Evolutionary conservation across 2,888 invertebrate genomes (phyloP).

Genomic region (Laothoe populi): DNA sequence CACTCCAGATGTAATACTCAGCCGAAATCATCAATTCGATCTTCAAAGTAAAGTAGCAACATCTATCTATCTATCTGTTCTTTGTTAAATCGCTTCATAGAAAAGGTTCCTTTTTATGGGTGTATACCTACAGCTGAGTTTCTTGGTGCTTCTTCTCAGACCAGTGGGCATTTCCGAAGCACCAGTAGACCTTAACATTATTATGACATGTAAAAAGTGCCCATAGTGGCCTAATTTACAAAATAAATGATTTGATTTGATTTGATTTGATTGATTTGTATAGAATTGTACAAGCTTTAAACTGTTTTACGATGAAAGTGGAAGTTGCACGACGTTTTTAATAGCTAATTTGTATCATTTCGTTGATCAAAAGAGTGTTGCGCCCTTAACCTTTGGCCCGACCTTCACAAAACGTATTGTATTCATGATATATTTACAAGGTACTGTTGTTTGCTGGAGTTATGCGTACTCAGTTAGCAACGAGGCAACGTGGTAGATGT

Average conservation of each 20-base stretch:
- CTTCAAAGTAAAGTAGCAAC: too few relatives aligned
- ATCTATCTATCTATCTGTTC: neutral
- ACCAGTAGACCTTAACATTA: too few relatives aligned
- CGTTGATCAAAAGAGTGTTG: neutral
- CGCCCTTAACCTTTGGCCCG: neutral
- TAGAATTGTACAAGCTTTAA: neutral
- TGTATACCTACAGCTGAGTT: too few relatives aligned
- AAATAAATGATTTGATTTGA: too few relatives aligned
- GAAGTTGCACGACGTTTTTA: neutral
- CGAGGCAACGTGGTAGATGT: neutral
- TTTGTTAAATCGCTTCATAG: neutral
- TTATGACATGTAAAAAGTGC: too few relatives aligned
- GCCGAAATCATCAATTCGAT: too few relatives aligned
- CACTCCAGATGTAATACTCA: too few relatives aligned
- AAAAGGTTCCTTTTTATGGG: neutral
- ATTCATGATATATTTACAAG: constrained; percentile 18
- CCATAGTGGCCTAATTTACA: too few relatives aligned
- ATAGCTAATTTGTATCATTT: constrained; percentile 2
- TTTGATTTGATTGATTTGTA: too few relatives aligned
- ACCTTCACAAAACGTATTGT: neutral
- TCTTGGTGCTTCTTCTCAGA: too few relatives aligned
- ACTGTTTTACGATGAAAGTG: constrained; percentile 6
- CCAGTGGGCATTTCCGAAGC: too few relatives aligned
- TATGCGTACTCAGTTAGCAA: neutral
- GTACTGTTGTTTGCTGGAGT: neutral